These are phyloP conservation scores for Drosophila atripex DNA, from an alignment of 2,888 invertebrate genomes.

Conservation along the genomic window DNA sequence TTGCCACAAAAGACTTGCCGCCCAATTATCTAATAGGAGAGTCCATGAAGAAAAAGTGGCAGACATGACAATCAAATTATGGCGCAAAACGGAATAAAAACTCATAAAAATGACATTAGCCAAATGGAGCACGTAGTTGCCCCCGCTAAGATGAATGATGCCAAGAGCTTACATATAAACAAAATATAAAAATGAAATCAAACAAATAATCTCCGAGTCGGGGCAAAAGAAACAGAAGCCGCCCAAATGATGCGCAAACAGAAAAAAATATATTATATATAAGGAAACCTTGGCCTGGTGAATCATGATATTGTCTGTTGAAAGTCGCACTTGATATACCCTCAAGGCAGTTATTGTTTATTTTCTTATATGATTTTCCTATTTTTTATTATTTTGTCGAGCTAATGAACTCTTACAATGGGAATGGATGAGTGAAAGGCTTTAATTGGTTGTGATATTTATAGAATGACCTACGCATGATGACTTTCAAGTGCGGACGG, in stretches of 20 bases:
- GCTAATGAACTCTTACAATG: constrained; percentile 11
- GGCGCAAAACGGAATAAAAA: constrained; percentile 40
- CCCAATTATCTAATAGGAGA: constrained; percentile 54
- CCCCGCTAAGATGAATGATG: constrained; percentile 14
- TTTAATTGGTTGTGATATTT: constrained; percentile 1
- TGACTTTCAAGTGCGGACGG: constrained; percentile 6
- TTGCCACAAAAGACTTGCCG: constrained; percentile 15
- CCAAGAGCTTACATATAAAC: constrained; percentile 39
- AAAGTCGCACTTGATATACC: constrained; percentile 7
- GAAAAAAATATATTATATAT: not conserved
- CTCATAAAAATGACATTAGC: constrained; percentile 53
- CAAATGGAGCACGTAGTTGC: constrained; percentile 53
- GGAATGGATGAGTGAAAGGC: constrained; percentile 6
- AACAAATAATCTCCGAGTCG: constrained; percentile 46
- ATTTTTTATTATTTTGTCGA: not conserved
- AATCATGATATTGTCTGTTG: not conserved
- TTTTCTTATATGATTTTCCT: not conserved
- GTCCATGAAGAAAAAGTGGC: constrained; percentile 30
- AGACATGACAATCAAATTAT: constrained; percentile 47
- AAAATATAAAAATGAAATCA: constrained; percentile 55
- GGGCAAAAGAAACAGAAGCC: constrained; percentile 39
- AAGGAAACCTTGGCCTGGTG: not conserved
- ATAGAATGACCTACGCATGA: constrained; percentile 11
- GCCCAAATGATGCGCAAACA: constrained; percentile 31
- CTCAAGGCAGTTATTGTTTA: not conserved